phyloP scores from a whole-genome alignment of 2,113 vertebrate species.

The Peromyscus leucopus region DNA sequence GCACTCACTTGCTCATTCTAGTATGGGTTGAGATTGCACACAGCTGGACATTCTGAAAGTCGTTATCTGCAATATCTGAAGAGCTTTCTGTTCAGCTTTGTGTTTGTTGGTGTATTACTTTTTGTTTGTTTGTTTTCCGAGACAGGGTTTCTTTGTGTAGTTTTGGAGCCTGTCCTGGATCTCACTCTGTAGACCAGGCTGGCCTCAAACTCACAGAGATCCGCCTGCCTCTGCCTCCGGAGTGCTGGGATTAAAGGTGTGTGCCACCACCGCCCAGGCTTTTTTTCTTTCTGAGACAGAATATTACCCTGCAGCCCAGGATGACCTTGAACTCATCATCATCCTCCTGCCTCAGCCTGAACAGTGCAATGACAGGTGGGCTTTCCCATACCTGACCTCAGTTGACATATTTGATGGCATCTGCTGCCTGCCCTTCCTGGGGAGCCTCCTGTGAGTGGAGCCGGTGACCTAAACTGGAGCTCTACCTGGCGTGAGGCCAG shows the following conservation, averaged over 20 bases:
- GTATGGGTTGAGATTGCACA: not conserved
- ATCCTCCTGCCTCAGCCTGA: not conserved
- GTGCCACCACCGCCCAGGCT: too few species aligned
- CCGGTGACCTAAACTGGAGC: not conserved
- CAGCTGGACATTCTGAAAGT: not conserved
- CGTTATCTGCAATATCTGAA: not conserved
- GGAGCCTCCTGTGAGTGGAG: not conserved
- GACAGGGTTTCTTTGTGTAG: too few species aligned
- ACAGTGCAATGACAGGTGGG: not conserved
- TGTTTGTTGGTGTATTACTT: not conserved
- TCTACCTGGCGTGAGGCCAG: not conserved
- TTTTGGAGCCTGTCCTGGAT: too few species aligned
- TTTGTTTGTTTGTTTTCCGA: too few species aligned
- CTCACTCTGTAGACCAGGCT: too few species aligned
- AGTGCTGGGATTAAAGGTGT: too few species aligned
- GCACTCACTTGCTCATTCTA: not conserved
- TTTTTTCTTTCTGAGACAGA: not conserved
- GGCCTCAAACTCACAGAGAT: too few species aligned
- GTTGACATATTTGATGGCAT: not conserved
- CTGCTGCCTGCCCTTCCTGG: not conserved
- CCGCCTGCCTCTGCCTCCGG: too few species aligned
- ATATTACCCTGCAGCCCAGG: not conserved
- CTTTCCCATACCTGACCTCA: not conserved
- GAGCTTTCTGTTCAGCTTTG: not conserved
- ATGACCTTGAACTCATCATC: not conserved